Conservation (phyloP, 2,888 invertebrate species). For the Hypena proboscidalis region DNA sequence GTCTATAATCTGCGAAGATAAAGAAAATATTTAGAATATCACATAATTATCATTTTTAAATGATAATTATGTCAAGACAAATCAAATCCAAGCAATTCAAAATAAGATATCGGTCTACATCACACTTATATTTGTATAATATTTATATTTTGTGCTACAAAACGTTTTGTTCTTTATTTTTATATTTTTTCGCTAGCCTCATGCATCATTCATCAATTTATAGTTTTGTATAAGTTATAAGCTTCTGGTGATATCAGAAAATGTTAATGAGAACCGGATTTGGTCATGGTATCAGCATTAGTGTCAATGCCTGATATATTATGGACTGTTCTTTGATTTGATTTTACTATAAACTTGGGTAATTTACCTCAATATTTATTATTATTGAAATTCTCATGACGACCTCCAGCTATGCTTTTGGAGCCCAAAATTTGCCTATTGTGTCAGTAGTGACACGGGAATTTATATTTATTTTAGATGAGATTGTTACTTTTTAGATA, state of each 20-base stretch:
- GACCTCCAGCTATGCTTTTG: conserved; percentile 19
- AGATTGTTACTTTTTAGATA: too few species aligned
- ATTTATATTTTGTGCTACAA: conserved; percentile 27
- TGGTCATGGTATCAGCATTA: conserved; percentile 61
- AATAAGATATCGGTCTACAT: conserved; percentile 15
- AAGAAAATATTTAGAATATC: too few species aligned
- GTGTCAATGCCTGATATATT: conserved; percentile 71
- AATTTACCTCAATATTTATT: conserved; percentile 47
- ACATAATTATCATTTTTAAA: background rate
- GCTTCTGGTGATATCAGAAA: conserved; percentile 78
- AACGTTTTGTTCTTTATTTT: conserved; percentile 44
- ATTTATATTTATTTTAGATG: too few species aligned
- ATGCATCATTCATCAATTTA: conserved; percentile 78
- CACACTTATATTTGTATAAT: conserved; percentile 9
- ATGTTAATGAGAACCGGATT: conserved; percentile 73
- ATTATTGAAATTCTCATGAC: conserved; percentile 36
- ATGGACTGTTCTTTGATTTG: conserved; percentile 48
- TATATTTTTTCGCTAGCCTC: conserved; percentile 42
- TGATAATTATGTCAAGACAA: too few species aligned
- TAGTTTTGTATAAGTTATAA: conserved; percentile 61
- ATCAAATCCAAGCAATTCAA: too few species aligned
- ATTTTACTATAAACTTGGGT: conserved; percentile 40
- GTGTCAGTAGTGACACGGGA: background rate
- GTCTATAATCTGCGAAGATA: too few species aligned
- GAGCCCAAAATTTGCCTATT: conserved; percentile 22